Conservation (phyloP, 2,888 invertebrate genomes). For the Melinaea marsaeus region DNA sequence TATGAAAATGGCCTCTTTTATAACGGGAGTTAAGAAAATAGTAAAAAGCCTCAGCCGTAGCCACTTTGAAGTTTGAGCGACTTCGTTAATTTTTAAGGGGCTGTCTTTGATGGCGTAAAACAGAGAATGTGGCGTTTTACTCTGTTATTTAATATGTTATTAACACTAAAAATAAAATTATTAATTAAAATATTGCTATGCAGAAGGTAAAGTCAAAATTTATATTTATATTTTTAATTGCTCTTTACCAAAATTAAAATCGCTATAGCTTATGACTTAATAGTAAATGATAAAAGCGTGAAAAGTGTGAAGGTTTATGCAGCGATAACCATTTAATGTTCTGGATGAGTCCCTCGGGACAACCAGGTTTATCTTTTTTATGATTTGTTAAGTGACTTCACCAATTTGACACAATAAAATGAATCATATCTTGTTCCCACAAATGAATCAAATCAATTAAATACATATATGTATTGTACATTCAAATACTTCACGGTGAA, state of each 20-base stretch:
- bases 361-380: not conserved
- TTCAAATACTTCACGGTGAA: too few species aligned
- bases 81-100: conserved; percentile 21
- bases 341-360: conserved; percentile 7
- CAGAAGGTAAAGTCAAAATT: not conserved
- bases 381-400: conserved; percentile 1
- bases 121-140: not conserved
- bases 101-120: not conserved
- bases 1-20: not conserved
- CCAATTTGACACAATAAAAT: not conserved
- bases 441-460: too few species aligned
- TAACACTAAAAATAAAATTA: too few species aligned
- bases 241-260: not conserved
- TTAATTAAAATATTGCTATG: too few species aligned
- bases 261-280: conserved; percentile 16
- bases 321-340: conserved; percentile 25
- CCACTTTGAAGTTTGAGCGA: conserved; percentile 14
- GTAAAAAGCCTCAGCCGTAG: conserved; percentile 7
- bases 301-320: conserved; percentile 26
- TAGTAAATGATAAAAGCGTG: conserved; percentile 10
- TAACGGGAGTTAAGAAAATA: conserved; percentile 8
- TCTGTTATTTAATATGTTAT: not conserved
- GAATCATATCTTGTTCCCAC: not conserved
- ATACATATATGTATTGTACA: too few species aligned
- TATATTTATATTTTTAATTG: not conserved